phyloP scores from a whole-genome alignment of 2,888 invertebrate genomes.

The Leptinotarsa haldemani region DNA sequence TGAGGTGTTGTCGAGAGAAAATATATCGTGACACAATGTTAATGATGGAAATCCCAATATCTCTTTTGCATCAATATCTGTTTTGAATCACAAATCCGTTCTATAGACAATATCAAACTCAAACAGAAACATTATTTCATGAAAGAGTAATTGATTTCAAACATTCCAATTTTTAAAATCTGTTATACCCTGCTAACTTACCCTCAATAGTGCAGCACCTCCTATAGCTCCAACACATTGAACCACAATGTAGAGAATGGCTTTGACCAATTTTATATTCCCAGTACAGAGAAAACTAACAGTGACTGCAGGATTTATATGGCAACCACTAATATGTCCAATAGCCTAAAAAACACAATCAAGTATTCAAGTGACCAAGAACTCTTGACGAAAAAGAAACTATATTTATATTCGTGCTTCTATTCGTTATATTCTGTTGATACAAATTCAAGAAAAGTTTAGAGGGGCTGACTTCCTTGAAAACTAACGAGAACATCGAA shows the following conservation, averaged over 20 bases:
- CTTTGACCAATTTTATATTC: conserved; percentile 72
- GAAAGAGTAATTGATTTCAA: no score
- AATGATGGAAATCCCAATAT: no score
- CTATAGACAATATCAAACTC: no score
- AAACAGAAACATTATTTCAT: no score
- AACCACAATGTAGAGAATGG: conserved; percentile 72
- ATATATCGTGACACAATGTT: no score
- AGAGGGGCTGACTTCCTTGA: no score
- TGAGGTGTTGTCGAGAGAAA: no score
- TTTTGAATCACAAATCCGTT: no score
- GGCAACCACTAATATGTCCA: conserved; percentile 77
- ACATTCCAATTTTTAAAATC: no score
- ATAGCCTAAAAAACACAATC: conserved; percentile 68
- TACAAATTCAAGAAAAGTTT: no score
- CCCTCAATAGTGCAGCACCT: conserved; percentile 71
- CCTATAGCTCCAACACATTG: conserved; percentile 76
- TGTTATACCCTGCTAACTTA: conserved; percentile 55
- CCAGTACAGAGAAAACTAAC: conserved; percentile 74
- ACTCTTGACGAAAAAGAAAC: not conserved
- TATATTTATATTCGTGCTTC: not conserved
- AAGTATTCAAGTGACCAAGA: not conserved
- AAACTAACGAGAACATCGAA: no score
- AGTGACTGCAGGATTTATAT: conserved; percentile 81
- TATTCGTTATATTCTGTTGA: not conserved
- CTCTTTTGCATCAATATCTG: no score